Percentiles rank a stretch among this genome's conserved stretches.
Evolutionary conservation across 2,113 vertebrate species (phyloP).

Genomic region (Athene noctua): DNA sequence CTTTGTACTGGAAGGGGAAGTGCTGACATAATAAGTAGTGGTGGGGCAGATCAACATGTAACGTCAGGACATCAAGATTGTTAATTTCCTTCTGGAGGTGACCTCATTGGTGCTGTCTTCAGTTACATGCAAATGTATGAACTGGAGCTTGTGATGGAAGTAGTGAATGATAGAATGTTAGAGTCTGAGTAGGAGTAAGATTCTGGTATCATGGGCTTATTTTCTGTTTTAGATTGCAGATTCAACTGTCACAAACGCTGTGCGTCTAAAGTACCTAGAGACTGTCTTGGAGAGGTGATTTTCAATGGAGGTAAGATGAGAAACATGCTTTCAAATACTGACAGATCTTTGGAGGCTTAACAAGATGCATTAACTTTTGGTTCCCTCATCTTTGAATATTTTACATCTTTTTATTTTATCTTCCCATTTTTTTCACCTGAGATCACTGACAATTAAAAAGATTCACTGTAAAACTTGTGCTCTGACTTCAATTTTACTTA

Average conservation of each 20-base stretch:
- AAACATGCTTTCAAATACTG: not conserved
- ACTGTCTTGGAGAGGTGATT: constrained; percentile 93
- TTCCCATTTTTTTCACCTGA: not conserved
- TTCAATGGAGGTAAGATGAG: constrained; percentile 90
- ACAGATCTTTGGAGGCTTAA: not conserved
- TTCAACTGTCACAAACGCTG: constrained; percentile 98
- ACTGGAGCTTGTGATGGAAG: not conserved
- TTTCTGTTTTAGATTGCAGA: constrained; percentile 84
- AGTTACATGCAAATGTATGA: not conserved
- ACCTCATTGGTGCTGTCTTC: not conserved
- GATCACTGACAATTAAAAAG: not conserved
- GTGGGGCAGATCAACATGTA: not conserved
- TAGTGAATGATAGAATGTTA: not conserved
- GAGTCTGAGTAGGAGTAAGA: not conserved
- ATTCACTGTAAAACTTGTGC: not conserved
- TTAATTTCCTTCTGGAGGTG: constrained; percentile 13
- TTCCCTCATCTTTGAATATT: not conserved
- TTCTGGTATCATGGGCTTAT: not conserved
- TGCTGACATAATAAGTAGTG: not conserved
- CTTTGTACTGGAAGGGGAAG: constrained; percentile 11
- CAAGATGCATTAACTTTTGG: not conserved
- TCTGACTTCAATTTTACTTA: not conserved
- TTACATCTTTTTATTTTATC: not conserved
- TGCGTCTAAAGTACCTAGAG: constrained; percentile 94
- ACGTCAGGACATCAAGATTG: not conserved